These are phyloP conservation scores for Zosterops pallidus DNA, from an alignment of 2,113 vertebrate species.

Conservation along the genomic window DNA sequence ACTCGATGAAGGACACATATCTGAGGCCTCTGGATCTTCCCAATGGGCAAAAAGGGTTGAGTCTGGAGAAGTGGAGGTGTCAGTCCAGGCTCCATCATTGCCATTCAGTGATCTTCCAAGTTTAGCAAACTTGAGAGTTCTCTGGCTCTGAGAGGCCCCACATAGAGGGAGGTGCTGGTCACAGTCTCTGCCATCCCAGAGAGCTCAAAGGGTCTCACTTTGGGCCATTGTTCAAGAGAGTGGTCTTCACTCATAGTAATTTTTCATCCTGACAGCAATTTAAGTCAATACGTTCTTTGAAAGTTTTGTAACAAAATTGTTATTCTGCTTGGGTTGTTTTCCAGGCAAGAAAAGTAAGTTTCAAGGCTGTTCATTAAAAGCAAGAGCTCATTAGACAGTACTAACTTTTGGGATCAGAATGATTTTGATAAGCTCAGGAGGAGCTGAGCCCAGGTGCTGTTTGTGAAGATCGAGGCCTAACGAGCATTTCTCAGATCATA, in stretches of 20 bases:
- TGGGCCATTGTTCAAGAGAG: neutral
- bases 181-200: neutral
- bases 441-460: neutral
- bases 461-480: neutral
- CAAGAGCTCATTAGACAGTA: neutral
- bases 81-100: neutral
- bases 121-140: neutral
- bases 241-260: neutral
- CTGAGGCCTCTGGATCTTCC: neutral
- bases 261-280: neutral
- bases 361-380: neutral
- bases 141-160: neutral
- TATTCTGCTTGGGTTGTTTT: neutral
- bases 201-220: neutral
- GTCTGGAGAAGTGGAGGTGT: neutral
- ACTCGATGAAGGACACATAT: neutral
- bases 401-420: neutral
- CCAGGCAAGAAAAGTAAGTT: neutral
- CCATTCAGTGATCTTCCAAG: neutral
- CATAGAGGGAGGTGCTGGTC: neutral
- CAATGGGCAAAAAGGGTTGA: neutral
- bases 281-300: neutral
- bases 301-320: neutral
- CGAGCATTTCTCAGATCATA: neutral
- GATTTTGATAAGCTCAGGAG: neutral